Percentiles rank a stretch among this genome's conserved stretches.
Conservation (phyloP, 2,888 invertebrate species). For the Cataglyphis albicans region DNA sequence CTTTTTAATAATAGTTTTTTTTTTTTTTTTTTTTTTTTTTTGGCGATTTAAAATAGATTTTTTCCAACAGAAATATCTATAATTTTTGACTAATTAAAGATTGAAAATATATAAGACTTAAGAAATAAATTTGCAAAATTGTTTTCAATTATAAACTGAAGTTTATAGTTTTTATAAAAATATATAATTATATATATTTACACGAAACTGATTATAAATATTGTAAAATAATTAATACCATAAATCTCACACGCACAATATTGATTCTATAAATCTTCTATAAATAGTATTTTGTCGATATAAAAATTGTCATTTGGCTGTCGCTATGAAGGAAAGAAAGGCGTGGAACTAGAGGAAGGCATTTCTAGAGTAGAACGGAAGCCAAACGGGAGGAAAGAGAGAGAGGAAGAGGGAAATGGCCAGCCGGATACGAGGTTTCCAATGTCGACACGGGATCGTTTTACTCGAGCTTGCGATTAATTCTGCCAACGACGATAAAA, state of each 20-base stretch:
- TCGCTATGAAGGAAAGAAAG: slow-evolving; percentile 54
- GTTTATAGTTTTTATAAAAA: too few species aligned
- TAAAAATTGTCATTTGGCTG: slow-evolving; percentile 45
- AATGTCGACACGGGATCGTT: slow-evolving; percentile 75
- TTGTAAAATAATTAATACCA: not conserved
- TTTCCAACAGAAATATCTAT: not conserved
- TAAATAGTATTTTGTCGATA: slow-evolving; percentile 24
- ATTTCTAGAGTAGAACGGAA: slow-evolving; percentile 50
- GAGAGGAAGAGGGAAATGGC: slow-evolving; percentile 45
- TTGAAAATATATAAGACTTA: not conserved
- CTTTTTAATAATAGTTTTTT: not conserved
- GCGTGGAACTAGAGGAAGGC: slow-evolving; percentile 53
- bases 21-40: not conserved
- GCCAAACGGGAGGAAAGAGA: slow-evolving; percentile 31
- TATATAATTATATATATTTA: too few species aligned
- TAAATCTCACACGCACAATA: not conserved
- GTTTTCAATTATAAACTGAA: too few species aligned
- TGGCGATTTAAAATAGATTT: not conserved
- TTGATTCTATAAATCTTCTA: not conserved
- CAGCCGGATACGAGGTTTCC: slow-evolving; percentile 75
- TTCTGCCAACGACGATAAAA: slow-evolving; percentile 72
- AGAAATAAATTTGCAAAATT: not conserved
- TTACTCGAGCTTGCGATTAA: slow-evolving; percentile 73
- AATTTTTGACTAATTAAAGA: not conserved
- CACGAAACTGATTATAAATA: too few species aligned